phyloP scores from a whole-genome alignment of 2,113 vertebrate genomes.

The Pseudopipra pipra region DNA sequence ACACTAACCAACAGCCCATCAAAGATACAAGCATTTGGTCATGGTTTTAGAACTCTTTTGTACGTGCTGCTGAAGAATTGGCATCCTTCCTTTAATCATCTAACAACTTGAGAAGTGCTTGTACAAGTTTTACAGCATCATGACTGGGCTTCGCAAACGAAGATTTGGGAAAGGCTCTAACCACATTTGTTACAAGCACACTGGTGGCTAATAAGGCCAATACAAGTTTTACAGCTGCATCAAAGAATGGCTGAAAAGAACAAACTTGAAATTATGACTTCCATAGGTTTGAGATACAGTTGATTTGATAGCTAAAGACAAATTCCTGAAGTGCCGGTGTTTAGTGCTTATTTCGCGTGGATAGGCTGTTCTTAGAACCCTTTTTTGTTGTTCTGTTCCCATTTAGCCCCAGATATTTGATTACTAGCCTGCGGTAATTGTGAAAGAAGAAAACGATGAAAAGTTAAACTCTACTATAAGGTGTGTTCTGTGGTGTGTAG shows the following conservation, averaged over 20 bases:
- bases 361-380: background rate
- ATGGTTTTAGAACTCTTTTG: background rate
- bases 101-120: background rate
- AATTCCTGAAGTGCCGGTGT: background rate
- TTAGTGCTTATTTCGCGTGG: background rate
- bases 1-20: background rate
- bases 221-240: background rate
- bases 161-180: too few species aligned
- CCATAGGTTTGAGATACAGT: background rate
- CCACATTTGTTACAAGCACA: too few species aligned
- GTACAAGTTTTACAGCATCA: background rate
- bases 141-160: too few species aligned
- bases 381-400: background rate
- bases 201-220: too few species aligned
- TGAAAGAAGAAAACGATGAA: background rate
- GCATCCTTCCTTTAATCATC: background rate
- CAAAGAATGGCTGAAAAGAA: background rate
- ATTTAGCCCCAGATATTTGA: background rate
- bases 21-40: background rate
- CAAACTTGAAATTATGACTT: background rate
- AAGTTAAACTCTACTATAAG: background rate
- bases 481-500: background rate
- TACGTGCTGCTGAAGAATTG: background rate
- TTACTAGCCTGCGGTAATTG: background rate
- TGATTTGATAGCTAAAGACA: background rate